Conservation (phyloP, 2,888 invertebrate species). For the Callosobruchus maculatus region DNA sequence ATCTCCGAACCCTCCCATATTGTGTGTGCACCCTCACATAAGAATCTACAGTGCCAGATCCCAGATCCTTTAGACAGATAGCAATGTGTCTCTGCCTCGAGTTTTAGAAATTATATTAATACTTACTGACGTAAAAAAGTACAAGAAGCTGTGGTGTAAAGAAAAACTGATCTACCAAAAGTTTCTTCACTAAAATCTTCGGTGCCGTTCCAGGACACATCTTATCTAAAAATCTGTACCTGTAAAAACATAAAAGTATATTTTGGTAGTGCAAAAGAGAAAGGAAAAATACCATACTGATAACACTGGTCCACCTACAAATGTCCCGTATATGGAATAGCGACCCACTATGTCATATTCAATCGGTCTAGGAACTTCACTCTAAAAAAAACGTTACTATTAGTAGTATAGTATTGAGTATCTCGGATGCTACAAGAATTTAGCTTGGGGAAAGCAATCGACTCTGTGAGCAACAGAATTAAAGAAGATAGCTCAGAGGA, state of each 20-base stretch:
- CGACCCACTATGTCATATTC: constrained; percentile 55
- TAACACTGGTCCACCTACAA: constrained; percentile 59
- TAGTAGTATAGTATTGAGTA: too few relatives aligned
- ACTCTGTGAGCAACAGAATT: too few relatives aligned
- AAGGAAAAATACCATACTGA: constrained; percentile 54
- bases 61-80: too few relatives aligned
- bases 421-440: too few relatives aligned
- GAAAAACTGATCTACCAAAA: constrained; percentile 71
- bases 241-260: constrained; percentile 40
- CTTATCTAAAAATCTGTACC: constrained; percentile 77
- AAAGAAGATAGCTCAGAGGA: too few relatives aligned
- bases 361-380: constrained; percentile 43
- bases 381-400: constrained; percentile 30
- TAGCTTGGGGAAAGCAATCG: too few relatives aligned
- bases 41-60: too few relatives aligned
- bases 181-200: constrained; percentile 63
- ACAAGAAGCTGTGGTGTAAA: constrained; percentile 70
- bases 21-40: too few relatives aligned
- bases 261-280: neutral
- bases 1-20: too few relatives aligned
- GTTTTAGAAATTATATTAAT: too few relatives aligned
- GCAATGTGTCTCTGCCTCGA: too few relatives aligned
- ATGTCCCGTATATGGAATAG: constrained; percentile 60
- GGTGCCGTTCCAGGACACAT: constrained; percentile 63
- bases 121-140: constrained; percentile 68